phyloP scores from a whole-genome alignment of 2,113 vertebrate genomes.

The Deroptyus accipitrinus region DNA sequence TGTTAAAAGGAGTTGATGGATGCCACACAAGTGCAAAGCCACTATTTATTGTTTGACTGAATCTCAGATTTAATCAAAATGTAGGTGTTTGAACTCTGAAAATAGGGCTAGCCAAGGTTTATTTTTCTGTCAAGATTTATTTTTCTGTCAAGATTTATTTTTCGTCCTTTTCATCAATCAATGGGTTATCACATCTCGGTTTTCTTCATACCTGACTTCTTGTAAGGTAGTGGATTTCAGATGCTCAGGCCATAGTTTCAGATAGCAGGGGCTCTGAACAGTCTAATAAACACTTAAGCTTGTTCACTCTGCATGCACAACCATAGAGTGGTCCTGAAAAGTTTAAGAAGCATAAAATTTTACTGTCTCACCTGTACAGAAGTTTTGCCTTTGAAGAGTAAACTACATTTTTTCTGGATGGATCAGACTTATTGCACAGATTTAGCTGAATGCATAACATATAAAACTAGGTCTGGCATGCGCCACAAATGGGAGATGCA shows the following conservation, averaged over 20 bases:
- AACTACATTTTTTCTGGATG: neutral
- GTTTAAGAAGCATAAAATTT: neutral
- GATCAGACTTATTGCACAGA: neutral
- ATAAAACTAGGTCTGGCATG: neutral
- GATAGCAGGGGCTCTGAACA: neutral
- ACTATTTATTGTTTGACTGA: neutral
- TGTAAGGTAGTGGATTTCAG: neutral
- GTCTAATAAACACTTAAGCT: neutral
- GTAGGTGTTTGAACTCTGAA: neutral
- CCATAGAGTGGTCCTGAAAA: neutral
- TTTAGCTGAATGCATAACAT: rapidly evolving
- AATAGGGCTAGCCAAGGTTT: neutral
- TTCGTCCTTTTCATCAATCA: neutral
- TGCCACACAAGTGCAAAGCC: neutral
- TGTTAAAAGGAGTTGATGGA: neutral
- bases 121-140: neutral
- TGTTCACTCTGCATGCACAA: neutral
- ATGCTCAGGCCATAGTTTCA: neutral
- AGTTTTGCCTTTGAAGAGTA: neutral
- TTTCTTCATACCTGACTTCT: neutral
- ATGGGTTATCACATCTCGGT: neutral
- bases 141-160: neutral
- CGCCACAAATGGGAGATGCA: neutral
- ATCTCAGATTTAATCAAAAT: neutral
- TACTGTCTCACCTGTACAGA: neutral